Evolutionary conservation across 2,888 invertebrate species (phyloP).

Genomic region (Atethmia centrago): DNA sequence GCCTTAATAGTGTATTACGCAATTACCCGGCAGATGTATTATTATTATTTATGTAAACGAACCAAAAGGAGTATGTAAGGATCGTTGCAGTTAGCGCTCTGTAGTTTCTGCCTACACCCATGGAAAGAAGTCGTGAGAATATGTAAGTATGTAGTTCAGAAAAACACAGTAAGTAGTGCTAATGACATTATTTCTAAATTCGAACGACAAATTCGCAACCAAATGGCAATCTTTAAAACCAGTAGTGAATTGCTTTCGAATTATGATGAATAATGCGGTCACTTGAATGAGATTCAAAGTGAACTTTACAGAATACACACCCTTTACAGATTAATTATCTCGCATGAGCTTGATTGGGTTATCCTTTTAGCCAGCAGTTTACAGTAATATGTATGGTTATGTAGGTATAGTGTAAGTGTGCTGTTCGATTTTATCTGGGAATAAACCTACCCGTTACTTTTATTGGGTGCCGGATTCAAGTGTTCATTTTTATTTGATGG

Average conservation of each 20-base stretch:
- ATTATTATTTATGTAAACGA: too few species aligned
- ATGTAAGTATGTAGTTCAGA: too few species aligned
- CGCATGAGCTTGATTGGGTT: slow-evolving; percentile 14
- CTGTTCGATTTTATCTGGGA: slow-evolving; percentile 31
- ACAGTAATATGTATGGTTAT: slow-evolving; percentile 15
- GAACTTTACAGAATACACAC: neutral
- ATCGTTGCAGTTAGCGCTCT: too few species aligned
- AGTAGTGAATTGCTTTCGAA: too few species aligned
- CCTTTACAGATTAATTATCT: slow-evolving; percentile 26
- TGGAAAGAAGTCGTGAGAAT: too few species aligned
- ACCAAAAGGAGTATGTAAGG: too few species aligned
- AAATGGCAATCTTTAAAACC: neutral
- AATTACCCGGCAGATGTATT: too few species aligned
- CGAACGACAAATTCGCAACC: neutral
- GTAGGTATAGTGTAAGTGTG: neutral
- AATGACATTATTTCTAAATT: neutral
- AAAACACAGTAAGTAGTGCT: too few species aligned
- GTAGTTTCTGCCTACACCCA: too few species aligned
- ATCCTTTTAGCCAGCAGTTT: slow-evolving; percentile 31
- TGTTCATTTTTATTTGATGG: neutral
- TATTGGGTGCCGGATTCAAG: slow-evolving; percentile 12
- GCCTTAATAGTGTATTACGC: too few species aligned
- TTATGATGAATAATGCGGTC: too few species aligned
- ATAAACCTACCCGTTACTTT: slow-evolving; percentile 23
- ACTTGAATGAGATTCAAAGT: neutral